These are phyloP conservation scores for Luffia ferchaultella DNA, from an alignment of 2,888 invertebrate species.

Conservation along the genomic window DNA sequence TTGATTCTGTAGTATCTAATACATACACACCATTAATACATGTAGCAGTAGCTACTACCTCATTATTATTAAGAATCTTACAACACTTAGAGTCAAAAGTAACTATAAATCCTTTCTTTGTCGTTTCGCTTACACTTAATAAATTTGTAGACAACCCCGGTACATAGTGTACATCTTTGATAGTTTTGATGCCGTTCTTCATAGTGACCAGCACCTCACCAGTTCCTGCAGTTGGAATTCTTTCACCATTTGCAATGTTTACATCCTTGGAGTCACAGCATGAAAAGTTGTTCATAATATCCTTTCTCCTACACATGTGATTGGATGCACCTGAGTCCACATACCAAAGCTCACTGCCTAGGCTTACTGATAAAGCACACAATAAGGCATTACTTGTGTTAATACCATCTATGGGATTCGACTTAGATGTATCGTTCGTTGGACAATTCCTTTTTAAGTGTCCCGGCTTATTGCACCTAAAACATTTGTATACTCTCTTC, in stretches of 20 bases:
- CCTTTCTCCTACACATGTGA: constrained; percentile 8
- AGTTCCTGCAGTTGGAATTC: neutral
- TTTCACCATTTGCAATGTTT: neutral
- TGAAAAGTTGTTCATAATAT: neutral
- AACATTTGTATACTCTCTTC: neutral
- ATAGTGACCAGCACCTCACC: neutral
- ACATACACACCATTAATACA: constrained; percentile 10
- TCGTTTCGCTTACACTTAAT: constrained; percentile 11
- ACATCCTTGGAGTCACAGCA: neutral
- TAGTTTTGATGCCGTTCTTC: neutral
- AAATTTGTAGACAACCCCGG: constrained; percentile 11
- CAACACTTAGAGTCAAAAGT: constrained; percentile 7
- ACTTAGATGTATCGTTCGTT: no score
- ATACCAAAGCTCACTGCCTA: neutral
- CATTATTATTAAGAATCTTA: constrained; percentile 9
- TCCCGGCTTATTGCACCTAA: constrained; percentile 2
- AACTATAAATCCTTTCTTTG: constrained; percentile 9
- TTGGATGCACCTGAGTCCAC: constrained; percentile 10
- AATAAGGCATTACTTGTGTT: constrained; percentile 1
- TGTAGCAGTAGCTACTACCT: constrained; percentile 9
- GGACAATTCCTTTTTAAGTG: no score
- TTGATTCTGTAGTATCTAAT: constrained; percentile 6
- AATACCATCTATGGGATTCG: no score
- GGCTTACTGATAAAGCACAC: neutral
- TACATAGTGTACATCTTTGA: constrained; percentile 7